These are phyloP conservation scores for Hermaeophaga mercurialis DNA, from an alignment of 2,888 invertebrate species.

Conservation along the genomic window DNA sequence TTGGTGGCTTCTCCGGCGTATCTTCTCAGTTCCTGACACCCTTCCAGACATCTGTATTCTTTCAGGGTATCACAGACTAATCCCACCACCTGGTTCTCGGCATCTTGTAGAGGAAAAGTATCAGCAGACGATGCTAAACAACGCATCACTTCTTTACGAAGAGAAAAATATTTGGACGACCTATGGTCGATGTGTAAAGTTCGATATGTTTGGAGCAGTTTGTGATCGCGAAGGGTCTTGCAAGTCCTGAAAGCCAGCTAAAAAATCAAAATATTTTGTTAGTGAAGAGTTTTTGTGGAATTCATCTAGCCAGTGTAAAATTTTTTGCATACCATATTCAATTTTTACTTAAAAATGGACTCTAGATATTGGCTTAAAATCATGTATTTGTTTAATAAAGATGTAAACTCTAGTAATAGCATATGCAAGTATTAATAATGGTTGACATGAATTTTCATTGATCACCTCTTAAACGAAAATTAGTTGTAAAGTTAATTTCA, in stretches of 20 bases:
- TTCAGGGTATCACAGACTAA: constrained; percentile 82
- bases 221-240: constrained; percentile 72
- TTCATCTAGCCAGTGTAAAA: no score
- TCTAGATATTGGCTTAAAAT: no score
- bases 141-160: constrained; percentile 65
- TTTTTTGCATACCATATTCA: no score
- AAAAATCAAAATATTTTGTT: constrained; percentile 2
- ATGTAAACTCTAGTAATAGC: no score
- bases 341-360: no score
- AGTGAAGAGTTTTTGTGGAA: background rate
- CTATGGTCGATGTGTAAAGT: constrained; percentile 50
- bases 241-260: constrained; percentile 77
- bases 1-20: constrained; percentile 83
- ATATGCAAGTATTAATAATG: no score
- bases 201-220: constrained; percentile 73
- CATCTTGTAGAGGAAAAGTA: constrained; percentile 71
- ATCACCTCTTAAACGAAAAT: no score
- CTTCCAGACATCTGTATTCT: constrained; percentile 88
- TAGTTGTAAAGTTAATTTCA: no score
- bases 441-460: no score
- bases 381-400: no score
- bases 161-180: constrained; percentile 59
- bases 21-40: constrained; percentile 76
- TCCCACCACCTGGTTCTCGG: constrained; percentile 67
- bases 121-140: constrained; percentile 70